Base-by-base conservation (phyloP, 1,140 invertebrate species). In the Drosophila subpulchrella region DNA sequence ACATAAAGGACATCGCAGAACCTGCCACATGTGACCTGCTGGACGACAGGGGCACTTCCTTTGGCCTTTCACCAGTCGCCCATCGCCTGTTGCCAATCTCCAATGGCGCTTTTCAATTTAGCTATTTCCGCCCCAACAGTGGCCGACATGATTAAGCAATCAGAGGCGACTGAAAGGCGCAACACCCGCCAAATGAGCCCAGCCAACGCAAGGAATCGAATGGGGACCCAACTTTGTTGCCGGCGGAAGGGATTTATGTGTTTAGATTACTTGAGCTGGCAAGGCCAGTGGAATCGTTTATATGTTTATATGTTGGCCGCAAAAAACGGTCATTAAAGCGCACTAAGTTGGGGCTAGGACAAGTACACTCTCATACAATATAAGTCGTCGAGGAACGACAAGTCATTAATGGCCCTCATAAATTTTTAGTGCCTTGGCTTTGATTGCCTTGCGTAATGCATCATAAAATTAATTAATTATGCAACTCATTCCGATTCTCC, bases 111-210 rank as follows among this genome's bases (percentile, higher is more conserved):
- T 86, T 86, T 88, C 83, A 89, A 88, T 89, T 80, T 89, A 65
- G 72, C 76, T 51, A 83, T 84, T 89, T 88, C 80, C 80, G 75
- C 68, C 74, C 46, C 60, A 76, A 77, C 67, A 67, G 75, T 78
- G 75, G 57, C 53, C 79, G 51, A 89, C 83, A 88, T 83, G 84
- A 88, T 88, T 88, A 88, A 88, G 83, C 76, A 89, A 88, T 86
- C 82, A 86, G 41, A 20, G 50, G 38, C 63, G 68, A 42, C 67
- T 42, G 68, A 82, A 78, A 78, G 83, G 66, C 74, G 57, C 82
- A 81, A 63, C 81, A 75, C 27, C 41, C 41, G 38, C 34, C 81
- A 68, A 86, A 60, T 60, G 74, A 41, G 42, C 27, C 48, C 32
- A 51, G 42, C 39, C 44, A 81, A 72, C 38, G 60, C 32, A 75